A percentile compares a stretch with the other conserved stretches of the same genome.
Evolutionary conservation across 2,888 invertebrate genomes (phyloP).

Genomic region (Andrena marginata): DNA sequence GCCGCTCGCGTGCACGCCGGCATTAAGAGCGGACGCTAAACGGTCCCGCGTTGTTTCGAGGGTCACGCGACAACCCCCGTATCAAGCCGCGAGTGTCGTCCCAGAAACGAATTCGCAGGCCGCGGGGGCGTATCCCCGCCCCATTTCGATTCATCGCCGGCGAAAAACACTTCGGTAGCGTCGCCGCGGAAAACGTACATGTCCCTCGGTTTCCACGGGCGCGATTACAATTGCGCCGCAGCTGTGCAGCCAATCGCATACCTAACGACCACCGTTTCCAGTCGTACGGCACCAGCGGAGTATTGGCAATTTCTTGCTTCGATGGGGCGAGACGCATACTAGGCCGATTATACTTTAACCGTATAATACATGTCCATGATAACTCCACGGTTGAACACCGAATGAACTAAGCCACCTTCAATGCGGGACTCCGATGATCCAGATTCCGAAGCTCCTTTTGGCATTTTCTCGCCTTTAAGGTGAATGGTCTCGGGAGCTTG

Average conservation of each 20-base stretch:
- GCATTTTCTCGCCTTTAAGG: too few species aligned
- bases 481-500: too few species aligned
- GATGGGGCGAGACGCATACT: too few species aligned
- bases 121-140: neutral
- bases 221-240: constrained; percentile 3
- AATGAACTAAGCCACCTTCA: too few species aligned
- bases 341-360: neutral
- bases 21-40: constrained; percentile 63
- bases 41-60: constrained; percentile 47
- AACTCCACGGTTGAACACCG: too few species aligned
- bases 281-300: too few species aligned
- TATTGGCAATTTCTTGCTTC: too few species aligned
- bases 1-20: constrained; percentile 54
- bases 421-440: too few species aligned
- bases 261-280: too few species aligned
- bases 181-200: neutral
- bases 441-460: too few species aligned
- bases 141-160: constrained; percentile 4
- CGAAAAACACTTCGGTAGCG: neutral
- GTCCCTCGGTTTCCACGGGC: neutral
- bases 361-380: neutral
- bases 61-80: constrained; percentile 58
- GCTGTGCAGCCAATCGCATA: neutral
- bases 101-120: constrained; percentile 33
- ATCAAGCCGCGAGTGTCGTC: constrained; percentile 21